Base-by-base conservation (phyloP, 1,140 invertebrate genomes). In the Pogonomyrmex californicus region DNA sequence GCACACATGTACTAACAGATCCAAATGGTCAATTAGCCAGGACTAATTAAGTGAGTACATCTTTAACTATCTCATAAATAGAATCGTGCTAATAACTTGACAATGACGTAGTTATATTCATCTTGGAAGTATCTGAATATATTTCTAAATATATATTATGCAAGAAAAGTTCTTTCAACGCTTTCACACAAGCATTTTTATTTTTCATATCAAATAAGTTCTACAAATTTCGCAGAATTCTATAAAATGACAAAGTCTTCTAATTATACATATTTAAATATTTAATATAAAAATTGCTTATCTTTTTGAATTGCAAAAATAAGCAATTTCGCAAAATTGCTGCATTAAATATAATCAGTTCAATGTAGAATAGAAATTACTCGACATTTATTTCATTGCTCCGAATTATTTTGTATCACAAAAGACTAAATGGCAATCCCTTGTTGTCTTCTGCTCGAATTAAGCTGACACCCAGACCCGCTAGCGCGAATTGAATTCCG, bases 401-500 rank as follows among this genome's bases (percentile, higher is more conserved):
- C 9, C 12, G 14, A 81, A 68, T 36, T 36, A 33, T 44, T 47
- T 44, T 36, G 49, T 9, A 70, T 58, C 17, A 47, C 30, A 60
- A 60, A 33, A 17, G 30, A 12, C 38, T 60, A 83, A 73, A 54
- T 70, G 33, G 41, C n/a, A 73, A 73, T 83, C 38, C 10, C 30
- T 82, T 60, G 30, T 83, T 83, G 54, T 60, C 41, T 49, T 17
- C 51, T 33, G 17, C 44, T 75, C n/a, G 36, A 23, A 38, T 54
- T 51, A 51, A 30, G n/a, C 12, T 51, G 62, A 79, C 60, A 51
- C 47, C 44, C 44, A 44, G 49, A 1, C 7, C 4, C 54, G 17
- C 14, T 82, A 41, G 23, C 51, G 38, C 14, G 49, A 82, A 82
- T 82, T 71, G 78, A 71, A 73, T 82, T 58, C 51, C 17, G 41